phyloP scores from a whole-genome alignment of 2,797 vertebrate genomes.

The Macroramphosus scolopax region DNA sequence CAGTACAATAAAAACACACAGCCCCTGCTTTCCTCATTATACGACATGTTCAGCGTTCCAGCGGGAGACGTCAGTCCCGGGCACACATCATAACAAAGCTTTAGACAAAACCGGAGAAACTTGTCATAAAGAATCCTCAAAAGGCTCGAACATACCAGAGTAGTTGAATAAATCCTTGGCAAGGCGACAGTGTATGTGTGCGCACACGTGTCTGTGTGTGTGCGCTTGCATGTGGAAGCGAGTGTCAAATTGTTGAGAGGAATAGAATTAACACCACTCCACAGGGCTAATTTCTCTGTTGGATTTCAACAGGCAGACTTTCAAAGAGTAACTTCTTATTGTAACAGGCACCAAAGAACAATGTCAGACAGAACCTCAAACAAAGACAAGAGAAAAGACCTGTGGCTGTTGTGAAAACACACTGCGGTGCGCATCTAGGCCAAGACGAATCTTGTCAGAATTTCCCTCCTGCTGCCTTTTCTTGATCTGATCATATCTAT shows the following conservation, averaged over 20 bases:
- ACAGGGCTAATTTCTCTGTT: slow-evolving; percentile 25
- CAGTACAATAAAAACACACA: slow-evolving; percentile 8
- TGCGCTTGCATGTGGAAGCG: not conserved
- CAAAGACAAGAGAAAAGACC: slow-evolving; percentile 35
- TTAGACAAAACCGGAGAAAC: slow-evolving; percentile 12
- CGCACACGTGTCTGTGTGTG: not conserved
- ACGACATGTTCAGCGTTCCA: slow-evolving; percentile 25
- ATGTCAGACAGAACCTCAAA: slow-evolving; percentile 24
- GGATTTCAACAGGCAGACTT: slow-evolving; percentile 29
- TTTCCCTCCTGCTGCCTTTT: slow-evolving; percentile 1
- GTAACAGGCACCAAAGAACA: slow-evolving; percentile 16
- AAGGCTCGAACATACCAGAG: slow-evolving; percentile 15
- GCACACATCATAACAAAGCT: slow-evolving; percentile 29
- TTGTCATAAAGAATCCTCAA: slow-evolving; percentile 26
- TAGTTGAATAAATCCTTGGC: slow-evolving; percentile 19
- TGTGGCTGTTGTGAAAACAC: slow-evolving; percentile 36
- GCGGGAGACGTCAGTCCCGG: slow-evolving; percentile 12
- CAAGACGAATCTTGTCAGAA: slow-evolving; percentile 7
- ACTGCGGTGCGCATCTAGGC: not conserved
- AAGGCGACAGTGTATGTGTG: slow-evolving; percentile 4
- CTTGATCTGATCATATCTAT: slow-evolving; percentile 6
- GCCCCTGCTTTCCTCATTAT: slow-evolving; percentile 27
- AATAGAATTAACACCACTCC: slow-evolving; percentile 42
- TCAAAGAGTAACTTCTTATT: slow-evolving; percentile 21
- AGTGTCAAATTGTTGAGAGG: slow-evolving; percentile 8